phyloP scores from a whole-genome alignment of 2,888 invertebrate species.

The Rhaphigaster nebulosa region DNA sequence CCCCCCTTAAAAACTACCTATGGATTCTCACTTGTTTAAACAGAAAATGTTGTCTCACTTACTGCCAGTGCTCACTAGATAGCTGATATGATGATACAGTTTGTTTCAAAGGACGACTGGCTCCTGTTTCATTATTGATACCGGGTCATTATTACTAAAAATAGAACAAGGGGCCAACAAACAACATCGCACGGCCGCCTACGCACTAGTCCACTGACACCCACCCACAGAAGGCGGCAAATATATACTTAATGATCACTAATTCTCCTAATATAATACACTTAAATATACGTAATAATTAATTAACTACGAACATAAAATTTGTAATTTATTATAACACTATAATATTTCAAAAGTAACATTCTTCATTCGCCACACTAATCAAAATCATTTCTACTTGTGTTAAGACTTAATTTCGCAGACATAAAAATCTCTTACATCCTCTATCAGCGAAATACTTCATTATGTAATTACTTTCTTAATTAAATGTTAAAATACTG shows the following conservation, averaged over 20 bases:
- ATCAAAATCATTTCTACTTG: too few relatives aligned
- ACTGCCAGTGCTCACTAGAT: background rate
- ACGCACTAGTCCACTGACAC: background rate
- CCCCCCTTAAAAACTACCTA: too few relatives aligned
- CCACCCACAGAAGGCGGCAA: background rate
- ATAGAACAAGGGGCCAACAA: conserved; percentile 8
- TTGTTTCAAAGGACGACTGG: background rate
- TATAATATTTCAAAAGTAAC: too few relatives aligned
- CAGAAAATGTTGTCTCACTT: too few relatives aligned
- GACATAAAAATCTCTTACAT: too few relatives aligned
- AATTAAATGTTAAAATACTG: too few relatives aligned
- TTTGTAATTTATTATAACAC: too few relatives aligned
- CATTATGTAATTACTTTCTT: too few relatives aligned
- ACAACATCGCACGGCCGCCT: background rate
- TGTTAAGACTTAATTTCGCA: too few relatives aligned
- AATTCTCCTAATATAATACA: background rate
- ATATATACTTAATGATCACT: background rate
- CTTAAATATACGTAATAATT: background rate
- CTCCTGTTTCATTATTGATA: background rate
- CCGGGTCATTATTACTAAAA: conserved; percentile 24
- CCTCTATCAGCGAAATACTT: too few relatives aligned
- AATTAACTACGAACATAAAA: background rate
- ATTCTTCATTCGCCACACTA: too few relatives aligned
- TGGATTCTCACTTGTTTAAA: too few relatives aligned
- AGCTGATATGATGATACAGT: background rate